Conservation (phyloP, 2,888 invertebrate genomes). For the Drosophila acutilabella region DNA sequence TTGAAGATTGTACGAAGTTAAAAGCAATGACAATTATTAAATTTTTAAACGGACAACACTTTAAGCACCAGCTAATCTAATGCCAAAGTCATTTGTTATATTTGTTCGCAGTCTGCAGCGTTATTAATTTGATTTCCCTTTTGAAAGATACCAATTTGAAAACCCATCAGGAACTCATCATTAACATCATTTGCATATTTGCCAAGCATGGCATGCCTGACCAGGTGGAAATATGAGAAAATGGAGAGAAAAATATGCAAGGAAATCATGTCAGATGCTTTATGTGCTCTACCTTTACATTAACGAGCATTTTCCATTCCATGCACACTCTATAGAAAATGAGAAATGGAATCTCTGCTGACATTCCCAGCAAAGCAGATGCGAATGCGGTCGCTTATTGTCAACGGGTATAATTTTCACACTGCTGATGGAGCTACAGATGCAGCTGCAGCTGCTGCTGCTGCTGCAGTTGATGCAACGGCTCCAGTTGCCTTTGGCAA, state of each 20-base stretch:
- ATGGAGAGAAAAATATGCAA: constrained; percentile 10
- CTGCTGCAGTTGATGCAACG: constrained; percentile 22
- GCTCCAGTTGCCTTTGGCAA: constrained; percentile 27
- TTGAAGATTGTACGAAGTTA: neutral
- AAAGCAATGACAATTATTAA: neutral
- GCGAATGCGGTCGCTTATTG: constrained; percentile 48
- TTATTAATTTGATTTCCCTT: constrained; percentile 2
- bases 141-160: constrained; percentile 19
- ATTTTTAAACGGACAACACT: neutral
- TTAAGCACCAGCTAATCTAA: neutral
- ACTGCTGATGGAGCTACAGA: constrained; percentile 36
- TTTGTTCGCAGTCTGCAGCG: neutral
- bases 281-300: constrained; percentile 11
- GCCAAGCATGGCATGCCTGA: constrained; percentile 16
- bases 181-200: constrained; percentile 42
- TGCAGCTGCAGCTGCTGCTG: neutral
- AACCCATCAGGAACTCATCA: constrained; percentile 17
- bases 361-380: constrained; percentile 9
- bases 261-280: constrained; percentile 15
- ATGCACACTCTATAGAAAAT: constrained; percentile 31
- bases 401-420: constrained; percentile 73
- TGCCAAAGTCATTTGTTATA: neutral
- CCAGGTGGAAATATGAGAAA: constrained; percentile 22
- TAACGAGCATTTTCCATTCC: constrained; percentile 1
- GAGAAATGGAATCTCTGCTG: constrained; percentile 46